Percentiles rank a stretch among this genome's conserved stretches.
Conservation (phyloP, 2,888 invertebrate species). For the Listrodromus nycthemerus region DNA sequence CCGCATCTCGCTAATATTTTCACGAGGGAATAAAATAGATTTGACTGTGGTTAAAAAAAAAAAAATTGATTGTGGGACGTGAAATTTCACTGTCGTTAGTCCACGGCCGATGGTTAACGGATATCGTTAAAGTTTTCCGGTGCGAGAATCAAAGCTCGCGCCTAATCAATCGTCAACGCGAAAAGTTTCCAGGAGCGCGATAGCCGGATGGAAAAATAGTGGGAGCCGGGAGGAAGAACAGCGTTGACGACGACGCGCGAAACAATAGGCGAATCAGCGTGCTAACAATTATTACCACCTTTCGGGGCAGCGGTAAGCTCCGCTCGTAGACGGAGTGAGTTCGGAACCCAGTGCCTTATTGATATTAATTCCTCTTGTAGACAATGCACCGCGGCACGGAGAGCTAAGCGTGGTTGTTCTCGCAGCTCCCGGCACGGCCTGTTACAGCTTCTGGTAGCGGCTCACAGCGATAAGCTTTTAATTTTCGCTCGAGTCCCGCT, state of each 20-base stretch:
- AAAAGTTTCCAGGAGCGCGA: background rate
- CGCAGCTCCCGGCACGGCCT: conserved; percentile 31
- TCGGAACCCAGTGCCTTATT: conserved; percentile 67
- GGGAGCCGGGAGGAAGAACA: background rate
- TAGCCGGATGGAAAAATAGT: background rate
- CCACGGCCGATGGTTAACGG: background rate
- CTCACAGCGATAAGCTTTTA: conserved; percentile 79
- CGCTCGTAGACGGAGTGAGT: background rate
- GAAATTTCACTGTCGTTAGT: background rate
- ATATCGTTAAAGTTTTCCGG: background rate
- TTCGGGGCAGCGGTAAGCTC: conserved; percentile 4
- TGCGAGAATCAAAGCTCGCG: background rate
- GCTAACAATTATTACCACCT: conserved; percentile 57
- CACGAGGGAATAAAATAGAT: no score
- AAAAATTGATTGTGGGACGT: no score
- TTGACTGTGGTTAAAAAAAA: no score
- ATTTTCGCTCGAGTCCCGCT: conserved; percentile 74
- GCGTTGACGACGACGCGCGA: conserved; percentile 26
- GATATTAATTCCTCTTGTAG: conserved; percentile 76
- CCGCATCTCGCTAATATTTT: no score
- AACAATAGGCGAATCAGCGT: conserved; percentile 58
- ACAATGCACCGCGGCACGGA: conserved; percentile 71
- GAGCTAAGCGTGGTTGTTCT: conserved; percentile 49
- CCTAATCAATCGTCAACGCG: background rate
- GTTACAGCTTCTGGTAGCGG: conserved; percentile 57